Evolutionary conservation across 2,113 vertebrate species (phyloP).

Genomic region (Paedocypris sp.): DNA sequence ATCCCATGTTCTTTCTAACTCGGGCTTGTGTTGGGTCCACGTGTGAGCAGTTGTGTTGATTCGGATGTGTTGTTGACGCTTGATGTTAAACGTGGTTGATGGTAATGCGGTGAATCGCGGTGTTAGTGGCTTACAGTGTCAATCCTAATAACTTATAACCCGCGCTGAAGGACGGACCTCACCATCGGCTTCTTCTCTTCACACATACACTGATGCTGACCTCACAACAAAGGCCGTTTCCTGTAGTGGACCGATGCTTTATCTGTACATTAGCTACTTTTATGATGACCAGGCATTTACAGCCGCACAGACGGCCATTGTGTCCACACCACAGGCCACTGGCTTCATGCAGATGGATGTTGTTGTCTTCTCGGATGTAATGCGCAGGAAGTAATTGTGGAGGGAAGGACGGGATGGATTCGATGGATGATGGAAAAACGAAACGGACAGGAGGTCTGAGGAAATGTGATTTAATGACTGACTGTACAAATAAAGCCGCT

Average conservation of each 20-base stretch:
- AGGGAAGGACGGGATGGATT: constrained; percentile 22
- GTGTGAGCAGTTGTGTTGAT: background rate
- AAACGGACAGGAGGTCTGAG: background rate
- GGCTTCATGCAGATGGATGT: too few species aligned
- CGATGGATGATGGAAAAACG: constrained; percentile 12
- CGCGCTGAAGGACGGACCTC: background rate
- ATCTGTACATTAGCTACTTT: too few species aligned
- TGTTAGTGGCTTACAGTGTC: constrained; percentile 1
- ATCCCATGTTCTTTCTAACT: too few species aligned
- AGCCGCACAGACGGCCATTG: too few species aligned
- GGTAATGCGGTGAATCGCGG: background rate
- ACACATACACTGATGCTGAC: constrained; percentile 1
- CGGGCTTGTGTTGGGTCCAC: background rate
- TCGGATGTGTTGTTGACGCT: background rate
- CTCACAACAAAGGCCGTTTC: background rate
- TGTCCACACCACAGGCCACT: too few species aligned
- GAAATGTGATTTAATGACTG: constrained; percentile 4
- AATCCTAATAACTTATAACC: background rate
- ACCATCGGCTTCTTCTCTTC: background rate
- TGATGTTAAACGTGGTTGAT: constrained; percentile 5
- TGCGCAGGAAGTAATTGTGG: constrained; percentile 35
- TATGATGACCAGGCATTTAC: background rate
- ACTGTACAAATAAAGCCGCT: too few species aligned
- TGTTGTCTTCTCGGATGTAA: constrained; percentile 48
- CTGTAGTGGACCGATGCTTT: background rate